Base-by-base conservation (phyloP, 2,797 vertebrate species). In the Pantherophis alleghaniensis region DNA sequence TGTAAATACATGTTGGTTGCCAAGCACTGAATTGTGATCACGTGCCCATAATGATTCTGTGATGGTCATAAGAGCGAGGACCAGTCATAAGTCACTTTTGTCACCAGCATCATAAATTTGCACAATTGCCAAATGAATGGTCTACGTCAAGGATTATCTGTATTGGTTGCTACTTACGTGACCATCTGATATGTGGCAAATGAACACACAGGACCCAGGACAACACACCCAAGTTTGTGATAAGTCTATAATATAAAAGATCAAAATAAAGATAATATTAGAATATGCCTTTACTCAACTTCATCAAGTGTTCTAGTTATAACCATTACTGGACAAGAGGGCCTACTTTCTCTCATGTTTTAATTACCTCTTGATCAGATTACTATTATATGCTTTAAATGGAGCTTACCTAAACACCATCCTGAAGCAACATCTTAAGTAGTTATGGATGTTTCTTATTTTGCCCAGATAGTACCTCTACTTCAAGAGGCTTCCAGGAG, bases 101-200 rank as follows among this genome's bases (percentile, higher is more conserved):
- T 37, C n/a, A 74, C 32, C 16, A 74, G 7, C 69, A 37, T 53
- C 4, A n/a, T 88, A 56, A n/a, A 0, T 88, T 56, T 88, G 87
- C 9, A 18, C 3, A 0, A n/a, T 32, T 16, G 1, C 51, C 51
- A 56, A 87, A 88, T 88, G 87, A 56, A 88, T 4, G 4, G 28
- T 18, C 28, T 18, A 88, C 11, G 6, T 18, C 1, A 7, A 32
- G n/a, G 9, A 88, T 87, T 87, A 56, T 26, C 55, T 56, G 28
- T 56, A 88, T 22, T 12, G 3, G 55, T n/a, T 60, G 22, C 24
- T 97, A 99, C 99, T 99, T 98, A 99, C 99, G 99, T 98, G 90
- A 99, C 97, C 96, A 99, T 98, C 96, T 99, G 99, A 96, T 96
- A 99, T 37, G 99, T 99, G 69, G 99, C 98, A 0, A 98, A 99